phyloP scores from a whole-genome alignment of 2,113 vertebrate species.

The Connochaetes taurinus region DNA sequence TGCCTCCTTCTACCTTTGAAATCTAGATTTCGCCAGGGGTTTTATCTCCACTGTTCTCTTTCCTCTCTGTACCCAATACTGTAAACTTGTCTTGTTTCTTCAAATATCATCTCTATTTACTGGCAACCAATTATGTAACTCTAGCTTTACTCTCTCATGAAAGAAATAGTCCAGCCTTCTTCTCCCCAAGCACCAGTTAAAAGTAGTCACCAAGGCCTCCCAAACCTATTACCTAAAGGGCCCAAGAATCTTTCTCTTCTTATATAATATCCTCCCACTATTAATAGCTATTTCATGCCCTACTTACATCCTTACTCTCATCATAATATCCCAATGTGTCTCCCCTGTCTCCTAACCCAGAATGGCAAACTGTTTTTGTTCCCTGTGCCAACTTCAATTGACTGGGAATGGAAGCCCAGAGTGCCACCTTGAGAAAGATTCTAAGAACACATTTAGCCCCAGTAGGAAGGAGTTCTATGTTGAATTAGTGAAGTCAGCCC shows the following conservation, averaged over 20 bases:
- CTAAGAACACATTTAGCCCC: neutral
- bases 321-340: neutral
- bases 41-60: neutral
- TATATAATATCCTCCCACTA: neutral
- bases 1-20: neutral
- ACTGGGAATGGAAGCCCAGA: neutral
- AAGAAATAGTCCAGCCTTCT: neutral
- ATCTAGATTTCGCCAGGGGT: neutral
- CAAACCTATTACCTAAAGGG: neutral
- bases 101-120: neutral
- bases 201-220: neutral
- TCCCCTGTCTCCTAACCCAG: neutral
- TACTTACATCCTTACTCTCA: neutral
- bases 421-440: neutral
- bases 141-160: neutral
- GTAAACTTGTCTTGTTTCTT: neutral
- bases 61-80: neutral
- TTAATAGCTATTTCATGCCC: neutral
- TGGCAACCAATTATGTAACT: neutral
- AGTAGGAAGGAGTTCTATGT: neutral
- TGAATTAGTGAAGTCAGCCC: neutral
- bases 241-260: neutral
- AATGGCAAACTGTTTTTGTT: neutral
- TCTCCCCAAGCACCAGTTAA: neutral
- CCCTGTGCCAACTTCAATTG: neutral